Evolutionary conservation across 2,888 invertebrate genomes (phyloP), one percentile per base, ranked within the genome.

Genomic region (Geophilus truncorum): DNA sequence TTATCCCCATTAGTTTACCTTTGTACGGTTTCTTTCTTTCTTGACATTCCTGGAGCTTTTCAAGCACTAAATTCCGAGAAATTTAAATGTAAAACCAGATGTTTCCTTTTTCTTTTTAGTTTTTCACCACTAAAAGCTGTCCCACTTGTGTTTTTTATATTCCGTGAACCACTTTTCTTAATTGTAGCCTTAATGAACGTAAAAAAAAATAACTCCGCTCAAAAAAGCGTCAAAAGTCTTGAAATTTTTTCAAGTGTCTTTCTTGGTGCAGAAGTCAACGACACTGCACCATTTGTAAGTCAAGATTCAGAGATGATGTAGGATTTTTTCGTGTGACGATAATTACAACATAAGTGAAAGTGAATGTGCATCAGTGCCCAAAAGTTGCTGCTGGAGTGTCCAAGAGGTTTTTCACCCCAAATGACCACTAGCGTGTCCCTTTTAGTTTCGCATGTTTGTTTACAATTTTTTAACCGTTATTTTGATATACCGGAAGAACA

Each of bases 381-480:
- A 15, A 70, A 25, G 70, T 70, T 28, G 70, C 28, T 23, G 25
- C n/a, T n/a, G 10, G 25, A 7, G 18, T 70, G 70, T 70, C 70
- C 70, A n/a, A 12, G 28, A 70, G 70, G 70, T 70, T 25, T 70
- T 70, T 70, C 70, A 70, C 70, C 70, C n/a, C 70, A 25, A 28
- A 70, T 70, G 70, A 70, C 28, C 70, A 70, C 4, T 12, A 70
- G 25, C 70, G 70, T 70, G 70, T 70, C 70, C 28, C n/a, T 70
- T 70, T 70, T 70, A 70, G 70, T 70, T 28, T 70, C 70, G 70
- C 70, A 70, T 70, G 70, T 70, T 70, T 70, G 70, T 70, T 70
- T 70, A 70, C 25, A 28, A 70, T 70, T 70, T 70, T 70, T 70
- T 70, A 28, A 70, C 70, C 70, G 70, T 70, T 70, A 70, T 25